Conservation (phyloP, 2,113 vertebrate species). For the Periophthalmodon schlosseri region DNA sequence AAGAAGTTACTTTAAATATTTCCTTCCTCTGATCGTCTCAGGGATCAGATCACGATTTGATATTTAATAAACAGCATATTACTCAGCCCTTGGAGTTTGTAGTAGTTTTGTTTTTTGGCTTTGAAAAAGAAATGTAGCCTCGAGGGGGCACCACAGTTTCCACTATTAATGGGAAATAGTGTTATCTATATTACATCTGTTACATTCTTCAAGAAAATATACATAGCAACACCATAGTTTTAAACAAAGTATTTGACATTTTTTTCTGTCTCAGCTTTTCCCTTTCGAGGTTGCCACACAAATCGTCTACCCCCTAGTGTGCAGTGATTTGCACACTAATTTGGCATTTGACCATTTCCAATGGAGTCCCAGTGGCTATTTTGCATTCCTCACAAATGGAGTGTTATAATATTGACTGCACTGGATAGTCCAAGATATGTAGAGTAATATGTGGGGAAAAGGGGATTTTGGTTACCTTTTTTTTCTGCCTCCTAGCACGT, state of each 20-base stretch:
- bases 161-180: neutral
- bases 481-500: neutral
- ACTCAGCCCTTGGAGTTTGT: too few species aligned
- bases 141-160: neutral
- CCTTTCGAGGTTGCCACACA: neutral
- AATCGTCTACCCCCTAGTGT: neutral
- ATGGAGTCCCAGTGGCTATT: neutral
- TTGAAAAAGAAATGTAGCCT: too few species aligned
- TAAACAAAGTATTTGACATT: neutral
- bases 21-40: too few species aligned
- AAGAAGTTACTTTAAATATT: too few species aligned
- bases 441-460: neutral
- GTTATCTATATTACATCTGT: neutral
- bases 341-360: constrained; percentile 1
- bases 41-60: too few species aligned
- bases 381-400: neutral
- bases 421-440: neutral
- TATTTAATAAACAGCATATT: too few species aligned
- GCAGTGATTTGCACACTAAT: neutral
- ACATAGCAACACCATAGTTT: neutral
- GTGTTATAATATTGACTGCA: neutral
- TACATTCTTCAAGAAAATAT: neutral
- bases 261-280: neutral
- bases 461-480: neutral
- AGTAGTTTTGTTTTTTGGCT: neutral